Conservation (phyloP, 2,888 invertebrate species). For the Rosalia funebris region DNA sequence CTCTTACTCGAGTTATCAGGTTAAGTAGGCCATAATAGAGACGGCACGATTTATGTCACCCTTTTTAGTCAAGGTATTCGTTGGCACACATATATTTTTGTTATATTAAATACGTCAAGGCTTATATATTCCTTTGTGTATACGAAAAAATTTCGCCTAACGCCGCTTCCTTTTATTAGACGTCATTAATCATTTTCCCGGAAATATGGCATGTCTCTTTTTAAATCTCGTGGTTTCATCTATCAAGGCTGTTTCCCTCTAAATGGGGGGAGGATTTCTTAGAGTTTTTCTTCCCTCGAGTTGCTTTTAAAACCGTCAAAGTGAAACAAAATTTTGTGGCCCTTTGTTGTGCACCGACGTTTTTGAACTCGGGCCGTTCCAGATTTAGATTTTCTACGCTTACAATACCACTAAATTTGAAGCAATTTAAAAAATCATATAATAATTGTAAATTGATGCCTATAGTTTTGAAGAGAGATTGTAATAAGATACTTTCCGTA, state of each 20-base stretch:
- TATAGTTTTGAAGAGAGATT: too few species aligned
- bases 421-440: too few species aligned
- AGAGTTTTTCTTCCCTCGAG: not conserved
- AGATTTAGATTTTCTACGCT: too few species aligned
- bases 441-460: too few species aligned
- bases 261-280: not conserved
- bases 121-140: not conserved
- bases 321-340: not conserved
- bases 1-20: too few species aligned
- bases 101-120: not conserved
- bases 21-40: too few species aligned
- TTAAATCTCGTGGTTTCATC: conserved; percentile 2
- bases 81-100: not conserved
- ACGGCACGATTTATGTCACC: too few species aligned
- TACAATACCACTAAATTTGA: too few species aligned
- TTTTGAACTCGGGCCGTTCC: not conserved
- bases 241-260: not conserved
- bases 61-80: not conserved
- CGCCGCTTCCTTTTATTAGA: not conserved
- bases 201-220: conserved; percentile 1
- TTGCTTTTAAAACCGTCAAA: not conserved
- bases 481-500: too few species aligned
- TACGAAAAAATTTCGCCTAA: not conserved
- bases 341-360: not conserved
- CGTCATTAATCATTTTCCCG: not conserved